phyloP scores from a whole-genome alignment of 2,797 vertebrate species.

The Malurus splendens region DNA sequence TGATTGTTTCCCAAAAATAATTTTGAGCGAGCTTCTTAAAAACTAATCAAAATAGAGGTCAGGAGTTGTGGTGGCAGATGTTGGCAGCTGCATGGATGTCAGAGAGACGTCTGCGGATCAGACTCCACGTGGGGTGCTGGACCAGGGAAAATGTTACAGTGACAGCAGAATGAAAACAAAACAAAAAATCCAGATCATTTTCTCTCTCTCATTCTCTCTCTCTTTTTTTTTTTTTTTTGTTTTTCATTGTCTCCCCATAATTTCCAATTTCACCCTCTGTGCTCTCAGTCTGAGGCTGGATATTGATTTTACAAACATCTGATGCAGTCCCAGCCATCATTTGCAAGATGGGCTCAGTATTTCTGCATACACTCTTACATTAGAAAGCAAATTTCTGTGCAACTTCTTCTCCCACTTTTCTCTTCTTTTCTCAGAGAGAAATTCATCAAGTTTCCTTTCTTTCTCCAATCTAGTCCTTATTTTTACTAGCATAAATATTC shows the following conservation, averaged over 20 bases:
- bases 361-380: background rate
- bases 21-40: conserved; percentile 30
- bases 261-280: conserved; percentile 2
- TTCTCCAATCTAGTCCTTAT: background rate
- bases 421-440: background rate
- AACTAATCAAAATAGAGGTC: conserved; percentile 9
- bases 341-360: background rate
- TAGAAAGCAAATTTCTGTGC: background rate
- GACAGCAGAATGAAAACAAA: background rate
- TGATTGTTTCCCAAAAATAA: background rate
- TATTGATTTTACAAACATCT: background rate
- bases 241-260: background rate
- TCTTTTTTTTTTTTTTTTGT: background rate
- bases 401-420: background rate
- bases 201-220: background rate
- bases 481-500: background rate
- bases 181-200: background rate
- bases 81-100: background rate
- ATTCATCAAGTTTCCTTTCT: background rate
- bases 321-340: background rate
- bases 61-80: conserved; percentile 18
- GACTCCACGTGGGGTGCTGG: background rate
- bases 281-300: background rate
- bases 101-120: background rate
- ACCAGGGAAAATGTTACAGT: background rate